Conservation (phyloP, 1,140 invertebrate species). For the Leptoteleia sp. region DNA sequence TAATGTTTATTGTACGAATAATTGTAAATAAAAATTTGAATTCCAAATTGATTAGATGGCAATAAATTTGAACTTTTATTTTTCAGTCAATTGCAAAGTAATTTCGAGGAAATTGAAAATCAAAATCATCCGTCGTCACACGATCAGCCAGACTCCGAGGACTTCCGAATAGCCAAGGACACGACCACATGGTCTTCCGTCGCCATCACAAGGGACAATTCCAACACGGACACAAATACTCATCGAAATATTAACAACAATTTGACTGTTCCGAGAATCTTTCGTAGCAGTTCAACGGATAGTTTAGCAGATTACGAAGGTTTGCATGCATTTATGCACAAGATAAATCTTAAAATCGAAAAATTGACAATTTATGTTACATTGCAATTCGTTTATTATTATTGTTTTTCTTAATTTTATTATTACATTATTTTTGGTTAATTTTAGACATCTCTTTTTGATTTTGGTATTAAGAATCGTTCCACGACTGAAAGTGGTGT, state of each 20-base stretch:
- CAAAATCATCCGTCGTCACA: slow-evolving; percentile 65
- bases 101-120: slow-evolving; percentile 70
- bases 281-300: slow-evolving; percentile 75
- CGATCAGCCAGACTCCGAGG: slow-evolving; percentile 60
- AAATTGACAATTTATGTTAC: too few relatives aligned
- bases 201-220: slow-evolving; percentile 73
- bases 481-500: neutral
- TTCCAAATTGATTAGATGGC: neutral
- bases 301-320: slow-evolving; percentile 80
- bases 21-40: too few relatives aligned
- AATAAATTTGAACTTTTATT: too few relatives aligned
- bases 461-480: too few relatives aligned
- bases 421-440: too few relatives aligned
- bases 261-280: slow-evolving; percentile 71
- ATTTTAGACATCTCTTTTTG: too few relatives aligned
- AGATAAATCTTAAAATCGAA: too few relatives aligned
- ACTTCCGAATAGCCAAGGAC: slow-evolving; percentile 75
- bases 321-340: too few relatives aligned
- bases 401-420: too few relatives aligned
- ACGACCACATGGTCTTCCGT: slow-evolving; percentile 77
- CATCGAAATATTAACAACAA: slow-evolving; percentile 77
- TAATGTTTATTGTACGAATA: too few relatives aligned
- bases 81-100: slow-evolving; percentile 72
- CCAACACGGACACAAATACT: slow-evolving; percentile 64
- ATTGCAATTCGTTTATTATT: too few relatives aligned